Conservation (phyloP, 2,797 vertebrate species). For the Sternotherus odoratus region DNA sequence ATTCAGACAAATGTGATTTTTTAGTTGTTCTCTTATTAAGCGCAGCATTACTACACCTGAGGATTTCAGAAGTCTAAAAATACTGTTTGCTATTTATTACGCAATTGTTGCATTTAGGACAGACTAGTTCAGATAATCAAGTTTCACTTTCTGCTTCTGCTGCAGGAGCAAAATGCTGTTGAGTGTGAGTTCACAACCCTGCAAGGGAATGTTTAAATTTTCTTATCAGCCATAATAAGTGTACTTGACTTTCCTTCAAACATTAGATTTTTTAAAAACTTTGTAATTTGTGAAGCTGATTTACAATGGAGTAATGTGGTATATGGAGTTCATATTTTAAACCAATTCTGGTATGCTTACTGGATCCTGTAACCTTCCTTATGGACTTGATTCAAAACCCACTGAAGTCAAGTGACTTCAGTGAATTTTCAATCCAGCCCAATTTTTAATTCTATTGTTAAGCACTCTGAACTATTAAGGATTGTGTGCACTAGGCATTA, state of each 20-base stretch:
- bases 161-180: neutral
- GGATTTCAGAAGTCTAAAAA: accelerated
- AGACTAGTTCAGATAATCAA: neutral
- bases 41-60: neutral
- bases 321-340: neutral
- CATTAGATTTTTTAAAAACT: neutral
- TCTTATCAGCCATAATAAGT: neutral
- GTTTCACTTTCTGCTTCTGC: neutral
- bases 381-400: neutral
- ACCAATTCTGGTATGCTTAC: neutral
- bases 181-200: neutral
- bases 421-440: neutral
- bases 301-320: neutral
- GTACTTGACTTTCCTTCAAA: neutral
- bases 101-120: neutral
- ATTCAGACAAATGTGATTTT: neutral
- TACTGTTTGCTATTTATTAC: neutral
- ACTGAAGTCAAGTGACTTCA: neutral
- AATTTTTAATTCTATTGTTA: neutral
- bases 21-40: neutral
- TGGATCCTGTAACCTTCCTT: neutral
- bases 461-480: neutral
- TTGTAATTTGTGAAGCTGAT: neutral
- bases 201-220: neutral
- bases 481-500: neutral